A percentile compares a stretch with the other conserved stretches of the same genome.
phyloP scores from a whole-genome alignment of 2,888 invertebrate genomes.

The Leptinotarsa haldemani region DNA sequence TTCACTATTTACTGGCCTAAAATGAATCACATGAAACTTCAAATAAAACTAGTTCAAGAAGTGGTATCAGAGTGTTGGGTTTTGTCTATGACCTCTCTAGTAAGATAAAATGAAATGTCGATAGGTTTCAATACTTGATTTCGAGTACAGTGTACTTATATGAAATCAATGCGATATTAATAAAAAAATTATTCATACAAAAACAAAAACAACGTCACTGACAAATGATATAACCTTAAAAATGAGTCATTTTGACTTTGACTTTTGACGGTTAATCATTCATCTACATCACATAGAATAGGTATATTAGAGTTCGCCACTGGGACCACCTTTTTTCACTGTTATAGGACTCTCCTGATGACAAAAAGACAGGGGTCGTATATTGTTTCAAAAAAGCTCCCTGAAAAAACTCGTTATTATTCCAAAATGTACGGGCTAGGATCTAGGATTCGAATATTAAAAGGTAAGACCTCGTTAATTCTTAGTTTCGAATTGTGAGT shows the following conservation, averaged over 20 bases:
- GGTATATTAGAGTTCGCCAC: too few relatives aligned
- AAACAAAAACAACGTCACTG: constrained; percentile 20
- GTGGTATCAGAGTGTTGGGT: not conserved
- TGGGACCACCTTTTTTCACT: too few relatives aligned
- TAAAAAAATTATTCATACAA: constrained; percentile 1
- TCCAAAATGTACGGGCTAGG: too few relatives aligned
- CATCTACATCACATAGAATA: too few relatives aligned
- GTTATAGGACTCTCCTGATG: too few relatives aligned
- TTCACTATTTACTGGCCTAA: not conserved
- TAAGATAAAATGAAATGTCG: not conserved
- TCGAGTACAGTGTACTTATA: not conserved
- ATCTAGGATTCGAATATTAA: too few relatives aligned
- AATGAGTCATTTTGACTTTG: constrained; percentile 8
- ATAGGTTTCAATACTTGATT: not conserved
- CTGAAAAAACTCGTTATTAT: too few relatives aligned
- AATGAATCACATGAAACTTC: not conserved
- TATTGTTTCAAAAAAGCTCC: too few relatives aligned
- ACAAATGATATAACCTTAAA: constrained; percentile 14
- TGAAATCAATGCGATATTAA: not conserved
- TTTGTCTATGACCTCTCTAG: not conserved
- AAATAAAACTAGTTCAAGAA: constrained; percentile 1
- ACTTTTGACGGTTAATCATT: not conserved
- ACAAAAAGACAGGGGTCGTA: too few relatives aligned
- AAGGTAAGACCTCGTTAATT: too few relatives aligned
- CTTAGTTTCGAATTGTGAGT: too few relatives aligned